Base-by-base conservation (phyloP, 2,888 invertebrate species). In the Agrypnus murinus region DNA sequence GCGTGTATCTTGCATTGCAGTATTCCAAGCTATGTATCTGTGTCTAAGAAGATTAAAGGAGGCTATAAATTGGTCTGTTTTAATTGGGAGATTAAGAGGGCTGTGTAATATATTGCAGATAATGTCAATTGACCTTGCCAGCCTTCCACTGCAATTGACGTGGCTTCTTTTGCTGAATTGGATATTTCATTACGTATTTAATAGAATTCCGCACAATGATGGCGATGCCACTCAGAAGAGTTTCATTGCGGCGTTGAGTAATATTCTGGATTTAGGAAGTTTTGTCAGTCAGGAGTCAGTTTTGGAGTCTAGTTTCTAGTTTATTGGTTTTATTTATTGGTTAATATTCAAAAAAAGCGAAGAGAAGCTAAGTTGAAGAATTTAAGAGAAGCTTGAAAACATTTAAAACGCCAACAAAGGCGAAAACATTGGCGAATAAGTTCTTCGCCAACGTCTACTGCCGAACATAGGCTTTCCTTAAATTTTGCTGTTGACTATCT, bases 271-370 rank as follows among this genome's bases (percentile, higher is more conserved):
- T 6, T 32, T 32, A 32, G 34, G 34, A 46, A 19, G 46, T 46
- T 46, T 46, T 46, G 46, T 46, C 46, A 14, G 17, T 46, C 46
- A 46, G n/a, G n/a, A n/a, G n/a, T n/a, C n/a, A n/a, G n/a, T n/a
- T n/a, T n/a, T n/a, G n/a, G n/a, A n/a, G n/a, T n/a, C n/a, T n/a
- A n/a, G n/a, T n/a, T n/a, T n/a, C n/a, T n/a, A n/a, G n/a, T n/a
- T n/a, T n/a, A n/a, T n/a, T n/a, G n/a, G n/a, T n/a, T n/a, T n/a
- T n/a, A n/a, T n/a, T n/a, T n/a, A n/a, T n/a, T n/a, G n/a, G n/a
- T n/a, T n/a, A n/a, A n/a, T n/a, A n/a, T n/a, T n/a, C n/a, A n/a
- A n/a, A n/a, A n/a, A n/a, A n/a, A n/a, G n/a, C n/a, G n/a, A n/a
- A n/a, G n/a, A n/a, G n/a, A n/a, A n/a, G n/a, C n/a, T n/a, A n/a